Percentiles rank a stretch among this genome's conserved stretches.
These are phyloP conservation scores for Dufourea novaeangliae DNA, from an alignment of 1,140 invertebrate genomes.

Conservation along the genomic window DNA sequence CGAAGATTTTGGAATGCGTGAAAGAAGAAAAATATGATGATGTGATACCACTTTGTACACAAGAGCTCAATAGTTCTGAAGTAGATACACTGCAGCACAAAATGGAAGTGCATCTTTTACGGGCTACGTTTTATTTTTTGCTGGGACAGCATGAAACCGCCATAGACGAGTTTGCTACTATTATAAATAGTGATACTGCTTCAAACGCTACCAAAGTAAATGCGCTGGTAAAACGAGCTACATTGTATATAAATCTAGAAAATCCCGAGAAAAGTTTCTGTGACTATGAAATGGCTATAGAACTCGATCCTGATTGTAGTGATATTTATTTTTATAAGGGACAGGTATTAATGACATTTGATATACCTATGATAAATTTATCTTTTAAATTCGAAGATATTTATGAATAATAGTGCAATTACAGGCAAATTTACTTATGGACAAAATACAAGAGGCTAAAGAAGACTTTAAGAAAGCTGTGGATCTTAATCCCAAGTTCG, in stretches of 20 bases:
- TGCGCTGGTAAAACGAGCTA: slow-evolving; percentile 94
- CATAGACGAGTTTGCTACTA: slow-evolving; percentile 86
- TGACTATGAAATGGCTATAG: slow-evolving; percentile 89
- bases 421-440: slow-evolving; percentile 91
- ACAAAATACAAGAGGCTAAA: slow-evolving; percentile 90
- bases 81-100: slow-evolving; percentile 80
- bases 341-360: slow-evolving; percentile 81
- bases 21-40: slow-evolving; percentile 88
- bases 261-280: slow-evolving; percentile 87
- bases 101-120: slow-evolving; percentile 87
- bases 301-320: slow-evolving; percentile 89
- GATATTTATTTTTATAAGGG: slow-evolving; percentile 92
- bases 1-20: slow-evolving; percentile 80
- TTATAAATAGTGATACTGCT: slow-evolving; percentile 84
- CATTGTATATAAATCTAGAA: slow-evolving; percentile 90
- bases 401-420: neutral
- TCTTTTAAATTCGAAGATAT: neutral
- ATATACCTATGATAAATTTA: neutral
- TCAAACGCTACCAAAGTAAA: slow-evolving; percentile 88
- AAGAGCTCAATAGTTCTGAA: slow-evolving; percentile 87
- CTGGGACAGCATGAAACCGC: slow-evolving; percentile 88
- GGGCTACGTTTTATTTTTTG: slow-evolving; percentile 92
- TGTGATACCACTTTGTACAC: slow-evolving; percentile 89
- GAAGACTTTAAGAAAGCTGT: slow-evolving; percentile 92
- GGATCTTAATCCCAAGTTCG: slow-evolving; percentile 90